Evolutionary conservation across 1,140 invertebrate genomes (phyloP).

Genomic region (Galleria mellonella): DNA sequence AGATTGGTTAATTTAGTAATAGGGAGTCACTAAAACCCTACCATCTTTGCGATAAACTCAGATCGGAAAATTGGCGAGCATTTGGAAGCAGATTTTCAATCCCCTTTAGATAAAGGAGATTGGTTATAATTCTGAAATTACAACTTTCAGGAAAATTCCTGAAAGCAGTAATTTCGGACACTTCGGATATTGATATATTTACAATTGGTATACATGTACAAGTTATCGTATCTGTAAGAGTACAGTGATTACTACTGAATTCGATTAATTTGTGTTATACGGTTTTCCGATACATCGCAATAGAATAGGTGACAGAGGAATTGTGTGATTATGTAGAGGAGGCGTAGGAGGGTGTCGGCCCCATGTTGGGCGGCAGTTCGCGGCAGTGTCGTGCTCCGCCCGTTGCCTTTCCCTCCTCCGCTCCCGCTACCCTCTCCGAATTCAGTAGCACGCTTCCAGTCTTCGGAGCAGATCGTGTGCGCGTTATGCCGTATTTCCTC

Average conservation of each 20-base stretch:
- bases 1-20: no score
- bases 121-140: no score
- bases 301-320: conserved; percentile 43
- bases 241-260: neutral
- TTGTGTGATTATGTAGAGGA: conserved; percentile 55
- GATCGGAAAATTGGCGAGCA: no score
- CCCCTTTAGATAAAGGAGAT: no score
- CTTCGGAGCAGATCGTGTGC: conserved; percentile 44
- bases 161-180: no score
- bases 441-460: conserved; percentile 58
- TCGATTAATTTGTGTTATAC: conserved; percentile 6
- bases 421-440: conserved; percentile 16
- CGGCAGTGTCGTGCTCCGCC: conserved; percentile 29
- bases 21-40: no score
- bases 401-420: conserved; percentile 7
- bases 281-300: conserved; percentile 16
- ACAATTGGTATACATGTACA: neutral
- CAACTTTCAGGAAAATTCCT: no score
- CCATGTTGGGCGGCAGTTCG: conserved; percentile 40
- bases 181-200: no score
- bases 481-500: conserved; percentile 54
- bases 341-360: conserved; percentile 36
- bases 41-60: no score
- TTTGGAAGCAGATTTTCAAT: no score
- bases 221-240: no score